phyloP scores from a whole-genome alignment of 1,140 invertebrate genomes.

The Pararge aegeria region DNA sequence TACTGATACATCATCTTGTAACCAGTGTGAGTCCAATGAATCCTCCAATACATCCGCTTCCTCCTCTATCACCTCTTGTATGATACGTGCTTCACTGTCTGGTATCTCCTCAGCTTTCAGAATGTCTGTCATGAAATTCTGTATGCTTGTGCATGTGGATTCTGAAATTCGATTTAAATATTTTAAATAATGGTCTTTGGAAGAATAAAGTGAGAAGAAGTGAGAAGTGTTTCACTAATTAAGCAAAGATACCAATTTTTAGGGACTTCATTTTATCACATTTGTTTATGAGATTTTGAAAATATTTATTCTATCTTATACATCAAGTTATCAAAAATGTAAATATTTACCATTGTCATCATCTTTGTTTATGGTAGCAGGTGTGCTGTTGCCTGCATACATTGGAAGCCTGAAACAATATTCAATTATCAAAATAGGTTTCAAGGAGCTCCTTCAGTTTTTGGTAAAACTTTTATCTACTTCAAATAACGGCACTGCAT shows the following conservation, averaged over 20 bases:
- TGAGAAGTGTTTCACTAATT: no score
- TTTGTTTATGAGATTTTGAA: no score
- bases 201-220: no score
- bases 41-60: constrained; percentile 64
- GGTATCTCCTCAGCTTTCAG: constrained; percentile 55
- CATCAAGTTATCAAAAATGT: no score
- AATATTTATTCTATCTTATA: no score
- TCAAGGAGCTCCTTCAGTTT: not conserved
- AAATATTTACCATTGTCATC: constrained; percentile 68
- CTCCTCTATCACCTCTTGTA: constrained; percentile 62
- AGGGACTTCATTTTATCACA: no score
- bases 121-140: constrained; percentile 67
- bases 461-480: no score
- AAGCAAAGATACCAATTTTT: no score
- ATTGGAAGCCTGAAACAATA: constrained; percentile 49
- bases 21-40: constrained; percentile 63
- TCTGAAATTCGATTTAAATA: constrained; percentile 41
- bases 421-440: not conserved
- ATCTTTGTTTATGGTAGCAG: constrained; percentile 51
- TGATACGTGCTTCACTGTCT: constrained; percentile 54
- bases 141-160: constrained; percentile 67
- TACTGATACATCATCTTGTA: constrained; percentile 60
- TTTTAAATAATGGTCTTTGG: not conserved
- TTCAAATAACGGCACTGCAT: no score
- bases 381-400: constrained; percentile 45